Percentiles rank a stretch among this genome's conserved stretches.
Conservation (phyloP, 2,113 vertebrate genomes). For the Agelaius phoeniceus region DNA sequence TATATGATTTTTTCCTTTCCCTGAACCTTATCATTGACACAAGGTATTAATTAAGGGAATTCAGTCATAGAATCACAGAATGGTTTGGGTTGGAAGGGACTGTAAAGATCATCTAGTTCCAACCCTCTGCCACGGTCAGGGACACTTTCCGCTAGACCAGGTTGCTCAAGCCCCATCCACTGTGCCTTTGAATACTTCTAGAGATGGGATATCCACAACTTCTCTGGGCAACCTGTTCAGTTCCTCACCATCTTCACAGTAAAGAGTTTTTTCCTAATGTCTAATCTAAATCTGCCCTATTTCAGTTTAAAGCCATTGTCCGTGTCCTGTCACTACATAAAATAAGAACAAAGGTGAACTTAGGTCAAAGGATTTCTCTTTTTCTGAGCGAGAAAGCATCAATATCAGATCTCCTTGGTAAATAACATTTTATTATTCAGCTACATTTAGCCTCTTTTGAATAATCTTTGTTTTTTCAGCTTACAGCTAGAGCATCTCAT, state of each 20-base stretch:
- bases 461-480: constrained; percentile 42
- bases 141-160: not conserved
- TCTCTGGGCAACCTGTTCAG: not conserved
- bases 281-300: not conserved
- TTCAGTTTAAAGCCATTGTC: not conserved
- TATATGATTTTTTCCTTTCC: constrained; percentile 41
- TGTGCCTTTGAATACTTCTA: not conserved
- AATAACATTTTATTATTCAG: constrained; percentile 32
- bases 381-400: constrained; percentile 13
- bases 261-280: not conserved
- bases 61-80: not conserved
- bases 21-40: constrained; percentile 23
- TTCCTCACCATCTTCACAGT: not conserved
- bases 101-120: not conserved
- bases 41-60: constrained; percentile 34
- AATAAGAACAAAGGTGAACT: constrained; percentile 2
- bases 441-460: constrained; percentile 36
- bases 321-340: not conserved
- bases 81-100: not conserved
- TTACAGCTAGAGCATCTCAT: constrained; percentile 50
- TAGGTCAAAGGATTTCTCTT: constrained; percentile 33
- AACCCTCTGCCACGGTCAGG: not conserved
- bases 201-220: not conserved
- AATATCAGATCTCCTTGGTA: not conserved
- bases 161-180: not conserved